Percentiles rank a stretch among this genome's conserved stretches.
Evolutionary conservation across 2,113 vertebrate species (phyloP).

Genomic region (Upupa epops): DNA sequence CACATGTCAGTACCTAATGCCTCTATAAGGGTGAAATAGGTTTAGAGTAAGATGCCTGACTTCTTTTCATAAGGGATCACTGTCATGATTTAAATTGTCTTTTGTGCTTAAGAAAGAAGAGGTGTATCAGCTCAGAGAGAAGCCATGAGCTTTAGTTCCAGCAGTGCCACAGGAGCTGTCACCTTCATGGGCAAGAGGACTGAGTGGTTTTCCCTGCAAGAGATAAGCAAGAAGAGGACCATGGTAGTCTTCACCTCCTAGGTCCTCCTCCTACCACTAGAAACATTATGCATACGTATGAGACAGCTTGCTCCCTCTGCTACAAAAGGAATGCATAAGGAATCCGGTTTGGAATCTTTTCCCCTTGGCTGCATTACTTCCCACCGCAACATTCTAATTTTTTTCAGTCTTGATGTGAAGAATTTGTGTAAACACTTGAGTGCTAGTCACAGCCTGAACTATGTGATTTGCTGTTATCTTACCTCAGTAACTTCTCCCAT

Average conservation of each 20-base stretch:
- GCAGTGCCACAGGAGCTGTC: background rate
- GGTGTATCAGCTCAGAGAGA: background rate
- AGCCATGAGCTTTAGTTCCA: background rate
- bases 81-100: background rate
- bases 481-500: background rate
- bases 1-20: slow-evolving; percentile 38
- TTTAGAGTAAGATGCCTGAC: background rate
- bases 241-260: rapidly evolving
- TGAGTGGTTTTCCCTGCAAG: background rate
- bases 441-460: background rate
- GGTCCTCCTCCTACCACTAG: background rate
- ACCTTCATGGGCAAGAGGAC: background rate
- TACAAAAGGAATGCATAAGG: background rate
- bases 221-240: background rate
- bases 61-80: background rate
- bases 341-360: background rate
- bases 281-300: background rate
- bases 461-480: background rate
- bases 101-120: background rate
- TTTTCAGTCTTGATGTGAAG: background rate
- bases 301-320: background rate
- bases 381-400: background rate
- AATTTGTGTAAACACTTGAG: background rate
- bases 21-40: slow-evolving; percentile 13
- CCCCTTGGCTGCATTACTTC: background rate